Evolutionary conservation across 2,113 vertebrate genomes (phyloP).

Genomic region (Nymphicus hollandicus): DNA sequence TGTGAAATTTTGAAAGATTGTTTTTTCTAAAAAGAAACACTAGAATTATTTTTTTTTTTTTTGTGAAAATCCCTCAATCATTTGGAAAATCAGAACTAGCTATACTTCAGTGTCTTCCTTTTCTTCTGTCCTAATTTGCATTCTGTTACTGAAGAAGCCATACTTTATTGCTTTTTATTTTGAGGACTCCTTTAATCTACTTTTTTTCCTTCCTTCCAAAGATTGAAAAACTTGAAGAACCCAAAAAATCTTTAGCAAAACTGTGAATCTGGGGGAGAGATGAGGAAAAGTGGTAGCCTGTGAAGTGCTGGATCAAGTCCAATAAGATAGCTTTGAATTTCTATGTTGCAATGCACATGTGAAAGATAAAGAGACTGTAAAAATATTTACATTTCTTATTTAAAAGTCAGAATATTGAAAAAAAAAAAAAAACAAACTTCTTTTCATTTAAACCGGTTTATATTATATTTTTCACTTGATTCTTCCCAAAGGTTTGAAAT

Average conservation of each 20-base stretch:
- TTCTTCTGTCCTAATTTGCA: neutral
- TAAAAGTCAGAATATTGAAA: neutral
- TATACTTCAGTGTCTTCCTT: neutral
- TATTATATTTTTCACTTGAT: neutral
- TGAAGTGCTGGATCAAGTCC: neutral
- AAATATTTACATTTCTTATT: neutral
- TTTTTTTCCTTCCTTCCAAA: neutral
- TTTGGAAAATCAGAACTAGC: neutral
- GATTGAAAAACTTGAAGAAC: neutral
- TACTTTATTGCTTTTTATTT: neutral
- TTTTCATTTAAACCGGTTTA: neutral
- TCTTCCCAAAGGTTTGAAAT: neutral
- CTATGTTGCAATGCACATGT: neutral
- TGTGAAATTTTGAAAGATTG: neutral
- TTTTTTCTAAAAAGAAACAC: neutral
- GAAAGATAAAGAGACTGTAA: neutral
- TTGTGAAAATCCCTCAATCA: neutral
- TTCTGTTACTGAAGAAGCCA: neutral
- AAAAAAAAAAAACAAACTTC: neutral
- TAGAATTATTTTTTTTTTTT: neutral
- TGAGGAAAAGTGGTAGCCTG: neutral
- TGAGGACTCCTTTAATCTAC: neutral
- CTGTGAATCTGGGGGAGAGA: neutral
- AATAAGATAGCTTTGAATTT: neutral
- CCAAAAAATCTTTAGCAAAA: neutral